Evolutionary conservation across 2,888 invertebrate species (phyloP).

Genomic region (Agonum fuliginosum): DNA sequence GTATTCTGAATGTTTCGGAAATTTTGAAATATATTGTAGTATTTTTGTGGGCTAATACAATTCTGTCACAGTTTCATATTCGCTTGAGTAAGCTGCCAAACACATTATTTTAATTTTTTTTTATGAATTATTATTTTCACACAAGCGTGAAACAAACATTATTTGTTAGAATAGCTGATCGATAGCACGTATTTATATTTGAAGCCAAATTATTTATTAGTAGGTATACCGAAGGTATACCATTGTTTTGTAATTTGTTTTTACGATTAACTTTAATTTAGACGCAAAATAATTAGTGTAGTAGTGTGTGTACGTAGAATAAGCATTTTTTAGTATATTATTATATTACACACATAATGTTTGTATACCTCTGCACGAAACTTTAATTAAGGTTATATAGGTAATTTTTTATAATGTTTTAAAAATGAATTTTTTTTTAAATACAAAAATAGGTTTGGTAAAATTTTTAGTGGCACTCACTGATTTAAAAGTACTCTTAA

Average conservation of each 20-base stretch:
- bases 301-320: too few species aligned
- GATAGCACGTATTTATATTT: constrained; percentile 11
- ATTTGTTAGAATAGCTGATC: constrained; percentile 12
- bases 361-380: too few species aligned
- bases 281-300: background rate
- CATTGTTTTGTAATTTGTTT: constrained; percentile 6
- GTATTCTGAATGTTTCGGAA: too few species aligned
- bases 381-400: too few species aligned
- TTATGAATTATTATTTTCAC: constrained; percentile 27
- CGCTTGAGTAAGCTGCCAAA: background rate
- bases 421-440: too few species aligned
- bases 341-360: background rate
- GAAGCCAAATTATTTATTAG: background rate
- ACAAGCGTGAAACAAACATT: constrained; percentile 28
- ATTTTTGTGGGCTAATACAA: background rate
- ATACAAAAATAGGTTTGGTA: too few species aligned
- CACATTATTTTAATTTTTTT: constrained; percentile 34
- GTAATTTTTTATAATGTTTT: too few species aligned
- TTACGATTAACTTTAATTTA: background rate
- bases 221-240: too few species aligned
- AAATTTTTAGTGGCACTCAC: too few species aligned
- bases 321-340: background rate
- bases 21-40: too few species aligned
- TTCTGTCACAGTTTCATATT: background rate
- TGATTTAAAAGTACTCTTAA: too few species aligned